Evolutionary conservation across 2,113 vertebrate species (phyloP).

Genomic region (Oxyruncus cristatus): DNA sequence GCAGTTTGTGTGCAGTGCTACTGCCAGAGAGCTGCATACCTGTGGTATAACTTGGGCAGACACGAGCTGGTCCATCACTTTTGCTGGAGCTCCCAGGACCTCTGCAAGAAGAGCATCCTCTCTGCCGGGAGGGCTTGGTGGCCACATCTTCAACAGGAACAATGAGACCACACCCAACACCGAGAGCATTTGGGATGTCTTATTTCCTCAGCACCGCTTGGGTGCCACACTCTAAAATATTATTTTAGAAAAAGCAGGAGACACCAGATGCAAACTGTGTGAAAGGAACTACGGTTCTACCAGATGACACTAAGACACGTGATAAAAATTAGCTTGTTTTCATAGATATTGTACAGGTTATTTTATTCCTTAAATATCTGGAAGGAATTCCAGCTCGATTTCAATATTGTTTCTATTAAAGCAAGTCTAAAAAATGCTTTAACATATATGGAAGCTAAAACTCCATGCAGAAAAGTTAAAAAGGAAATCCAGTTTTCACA

Average conservation of each 20-base stretch:
- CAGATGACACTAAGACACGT: neutral
- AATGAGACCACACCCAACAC: neutral
- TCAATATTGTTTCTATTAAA: slow-evolving; percentile 2
- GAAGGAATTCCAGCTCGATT: neutral
- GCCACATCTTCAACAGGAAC: neutral
- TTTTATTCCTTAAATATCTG: neutral
- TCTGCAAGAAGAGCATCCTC: neutral
- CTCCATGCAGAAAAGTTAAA: neutral
- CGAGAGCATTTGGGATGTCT: neutral
- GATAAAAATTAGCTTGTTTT: slow-evolving; percentile 8
- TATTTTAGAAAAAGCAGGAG: slow-evolving; percentile 1
- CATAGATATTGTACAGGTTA: neutral
- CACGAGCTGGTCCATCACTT: neutral
- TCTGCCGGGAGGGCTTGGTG: neutral
- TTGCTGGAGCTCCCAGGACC: neutral
- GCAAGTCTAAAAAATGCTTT: neutral
- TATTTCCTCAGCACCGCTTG: neutral
- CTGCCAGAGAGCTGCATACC: neutral
- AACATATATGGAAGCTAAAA: neutral
- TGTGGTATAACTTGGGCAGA: neutral
- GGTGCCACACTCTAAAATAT: neutral
- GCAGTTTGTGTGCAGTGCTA: neutral
- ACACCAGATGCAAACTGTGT: neutral
- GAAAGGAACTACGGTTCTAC: neutral
- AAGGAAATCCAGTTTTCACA: neutral